Evolutionary conservation across 2,113 vertebrate genomes (phyloP).

Genomic region (Panthera tigris): DNA sequence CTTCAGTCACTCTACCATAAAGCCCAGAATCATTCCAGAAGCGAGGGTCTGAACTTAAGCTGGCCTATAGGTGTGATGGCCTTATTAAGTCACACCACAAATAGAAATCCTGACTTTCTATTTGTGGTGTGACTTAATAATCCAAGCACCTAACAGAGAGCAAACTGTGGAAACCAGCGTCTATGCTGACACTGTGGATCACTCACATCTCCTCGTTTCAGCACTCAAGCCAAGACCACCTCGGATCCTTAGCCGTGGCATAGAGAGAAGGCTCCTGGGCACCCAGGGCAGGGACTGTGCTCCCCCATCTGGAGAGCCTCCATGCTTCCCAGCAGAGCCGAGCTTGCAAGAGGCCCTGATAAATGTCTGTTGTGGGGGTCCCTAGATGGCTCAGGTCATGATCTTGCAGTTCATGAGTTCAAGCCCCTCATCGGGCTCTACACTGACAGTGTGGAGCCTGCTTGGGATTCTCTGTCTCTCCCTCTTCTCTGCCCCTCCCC

Average conservation of each 20-base stretch:
- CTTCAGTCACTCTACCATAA: neutral
- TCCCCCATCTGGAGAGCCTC: neutral
- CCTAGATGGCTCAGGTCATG: too few species aligned
- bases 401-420: too few species aligned
- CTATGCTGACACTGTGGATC: neutral
- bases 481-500: too few species aligned
- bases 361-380: neutral
- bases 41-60: neutral
- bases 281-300: neutral
- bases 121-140: too few species aligned
- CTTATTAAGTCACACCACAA: neutral
- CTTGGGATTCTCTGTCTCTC: too few species aligned
- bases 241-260: neutral
- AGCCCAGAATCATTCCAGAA: neutral
- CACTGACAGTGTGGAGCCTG: too few species aligned
- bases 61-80: neutral
- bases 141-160: neutral
- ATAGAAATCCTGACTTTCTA: neutral
- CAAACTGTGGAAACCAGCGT: neutral
- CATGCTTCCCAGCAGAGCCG: neutral
- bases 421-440: too few species aligned
- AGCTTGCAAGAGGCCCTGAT: neutral
- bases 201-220: neutral
- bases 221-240: neutral
- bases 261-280: neutral